phyloP scores from a whole-genome alignment of 2,797 vertebrate species.

The Lepilemur ruficaudatus region DNA sequence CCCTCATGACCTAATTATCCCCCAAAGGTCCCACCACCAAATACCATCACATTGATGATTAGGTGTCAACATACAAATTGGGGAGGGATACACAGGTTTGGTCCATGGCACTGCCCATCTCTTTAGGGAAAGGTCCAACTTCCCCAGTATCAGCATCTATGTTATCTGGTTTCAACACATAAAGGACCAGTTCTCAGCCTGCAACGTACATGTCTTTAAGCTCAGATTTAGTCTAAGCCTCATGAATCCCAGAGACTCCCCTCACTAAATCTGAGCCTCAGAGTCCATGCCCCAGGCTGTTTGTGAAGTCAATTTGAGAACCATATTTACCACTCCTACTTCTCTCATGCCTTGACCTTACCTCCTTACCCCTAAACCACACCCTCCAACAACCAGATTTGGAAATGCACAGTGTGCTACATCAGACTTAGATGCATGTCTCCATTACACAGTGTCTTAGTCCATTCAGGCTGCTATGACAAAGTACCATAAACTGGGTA shows the following conservation, averaged over 20 bases:
- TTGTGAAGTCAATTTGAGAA: not conserved
- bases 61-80: not conserved
- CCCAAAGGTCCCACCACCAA: too few relatives aligned
- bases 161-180: not conserved
- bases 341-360: too few relatives aligned
- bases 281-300: not conserved
- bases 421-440: rapidly evolving
- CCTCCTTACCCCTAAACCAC: not conserved
- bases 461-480: too few relatives aligned
- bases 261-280: not conserved
- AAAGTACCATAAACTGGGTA: not conserved
- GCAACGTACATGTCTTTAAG: not conserved
- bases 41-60: not conserved
- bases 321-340: not conserved
- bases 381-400: not conserved
- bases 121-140: not conserved
- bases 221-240: not conserved
- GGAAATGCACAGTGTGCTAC: not conserved
- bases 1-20: not conserved
- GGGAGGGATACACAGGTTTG: not conserved
- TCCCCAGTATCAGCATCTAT: not conserved
- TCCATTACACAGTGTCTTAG: not conserved
- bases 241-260: not conserved
- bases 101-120: not conserved
- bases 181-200: not conserved